Conservation (phyloP, 2,797 vertebrate genomes). For the Echiichthys vipera region DNA sequence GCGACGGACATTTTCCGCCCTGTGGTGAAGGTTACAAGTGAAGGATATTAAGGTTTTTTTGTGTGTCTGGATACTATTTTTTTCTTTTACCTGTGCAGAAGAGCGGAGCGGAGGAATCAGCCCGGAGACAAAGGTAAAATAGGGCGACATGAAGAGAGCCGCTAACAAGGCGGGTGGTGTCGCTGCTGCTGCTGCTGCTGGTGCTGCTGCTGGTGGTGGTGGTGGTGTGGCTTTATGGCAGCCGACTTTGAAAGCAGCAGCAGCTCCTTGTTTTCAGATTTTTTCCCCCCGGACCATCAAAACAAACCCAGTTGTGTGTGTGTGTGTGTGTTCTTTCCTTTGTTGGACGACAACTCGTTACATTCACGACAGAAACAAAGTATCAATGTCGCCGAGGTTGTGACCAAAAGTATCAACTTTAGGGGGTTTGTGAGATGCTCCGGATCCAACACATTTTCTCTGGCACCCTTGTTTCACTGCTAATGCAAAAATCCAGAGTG, state of each 20-base stretch:
- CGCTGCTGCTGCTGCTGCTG: too few species aligned
- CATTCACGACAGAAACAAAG: slow-evolving; percentile 47
- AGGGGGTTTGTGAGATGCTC: slow-evolving; percentile 46
- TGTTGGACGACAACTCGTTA: slow-evolving; percentile 46
- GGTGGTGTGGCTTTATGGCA: slow-evolving; percentile 65
- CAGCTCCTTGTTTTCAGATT: slow-evolving; percentile 70
- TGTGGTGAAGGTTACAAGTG: slow-evolving; percentile 52
- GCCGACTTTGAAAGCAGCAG: slow-evolving; percentile 71
- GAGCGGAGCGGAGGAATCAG: slow-evolving; percentile 67
- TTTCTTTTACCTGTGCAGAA: slow-evolving; percentile 65
- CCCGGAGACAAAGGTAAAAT: slow-evolving; percentile 86
- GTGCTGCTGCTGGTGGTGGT: slow-evolving; percentile 59
- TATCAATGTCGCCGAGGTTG: slow-evolving; percentile 8
- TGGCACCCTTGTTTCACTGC: too few species aligned
- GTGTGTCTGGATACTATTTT: slow-evolving; percentile 61
- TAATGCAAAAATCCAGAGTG: too few species aligned
- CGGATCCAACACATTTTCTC: slow-evolving; percentile 28
- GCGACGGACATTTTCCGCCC: slow-evolving; percentile 38
- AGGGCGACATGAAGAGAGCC: slow-evolving; percentile 67
- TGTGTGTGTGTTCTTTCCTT: slow-evolving; percentile 9
- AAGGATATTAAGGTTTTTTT: slow-evolving; percentile 70
- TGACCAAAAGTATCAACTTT: slow-evolving; percentile 63
- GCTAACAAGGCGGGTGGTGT: slow-evolving; percentile 77
- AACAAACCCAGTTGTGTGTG: slow-evolving; percentile 38
- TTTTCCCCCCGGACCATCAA: slow-evolving; percentile 48